These are phyloP conservation scores for Daktulosphaira vitifoliae DNA, from an alignment of 1,140 invertebrate genomes.

Conservation along the genomic window DNA sequence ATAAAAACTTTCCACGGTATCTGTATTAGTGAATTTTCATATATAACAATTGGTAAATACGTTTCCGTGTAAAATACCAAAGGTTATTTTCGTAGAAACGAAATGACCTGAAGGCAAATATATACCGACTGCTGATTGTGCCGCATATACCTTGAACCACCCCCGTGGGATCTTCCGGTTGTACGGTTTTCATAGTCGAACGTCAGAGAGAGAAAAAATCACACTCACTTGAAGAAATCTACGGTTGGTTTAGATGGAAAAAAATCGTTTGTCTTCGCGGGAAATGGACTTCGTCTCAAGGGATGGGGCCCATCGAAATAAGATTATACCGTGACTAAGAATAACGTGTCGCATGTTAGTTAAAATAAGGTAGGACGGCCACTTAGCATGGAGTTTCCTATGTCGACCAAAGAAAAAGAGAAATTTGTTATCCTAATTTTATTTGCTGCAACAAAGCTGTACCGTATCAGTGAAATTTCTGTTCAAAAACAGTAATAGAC, in stretches of 20 bases:
- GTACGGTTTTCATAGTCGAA: background rate
- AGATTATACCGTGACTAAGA: constrained; percentile 12
- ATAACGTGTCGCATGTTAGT: background rate
- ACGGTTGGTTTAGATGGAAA: constrained; percentile 7
- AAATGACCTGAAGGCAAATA: background rate
- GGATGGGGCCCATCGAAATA: constrained; percentile 3
- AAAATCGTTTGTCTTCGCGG: constrained; percentile 13
- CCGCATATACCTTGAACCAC: background rate
- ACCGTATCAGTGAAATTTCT: no score
- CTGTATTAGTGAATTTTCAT: no score
- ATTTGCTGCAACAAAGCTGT: background rate
- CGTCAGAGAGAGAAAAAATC: no score
- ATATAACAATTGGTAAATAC: no score
- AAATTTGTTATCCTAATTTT: constrained; percentile 20
- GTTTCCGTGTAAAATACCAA: no score
- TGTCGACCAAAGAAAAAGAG: background rate
- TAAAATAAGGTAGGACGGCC: background rate
- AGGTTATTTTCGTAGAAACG: no score
- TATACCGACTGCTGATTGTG: background rate
- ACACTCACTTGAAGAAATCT: background rate
- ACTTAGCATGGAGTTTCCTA: constrained; percentile 9
- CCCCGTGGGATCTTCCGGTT: background rate
- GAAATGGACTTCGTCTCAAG: background rate
- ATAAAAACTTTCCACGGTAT: no score
- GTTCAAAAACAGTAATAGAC: no score